These are phyloP conservation scores for Microctonus aethiopoides DNA, from an alignment of 2,888 invertebrate genomes.

Conservation along the genomic window DNA sequence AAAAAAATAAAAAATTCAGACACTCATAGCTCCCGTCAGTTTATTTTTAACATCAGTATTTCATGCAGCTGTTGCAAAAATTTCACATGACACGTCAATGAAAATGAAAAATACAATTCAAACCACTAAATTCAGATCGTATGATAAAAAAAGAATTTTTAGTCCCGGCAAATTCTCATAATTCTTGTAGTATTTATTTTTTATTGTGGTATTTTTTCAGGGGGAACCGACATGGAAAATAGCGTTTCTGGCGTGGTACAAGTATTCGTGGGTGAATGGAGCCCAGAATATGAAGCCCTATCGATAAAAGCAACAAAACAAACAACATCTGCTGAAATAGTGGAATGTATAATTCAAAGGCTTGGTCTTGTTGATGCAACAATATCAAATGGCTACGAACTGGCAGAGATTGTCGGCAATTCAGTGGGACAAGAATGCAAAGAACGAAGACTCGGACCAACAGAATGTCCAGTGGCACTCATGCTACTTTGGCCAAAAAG, in stretches of 20 bases:
- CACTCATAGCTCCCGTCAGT: conserved; percentile 14
- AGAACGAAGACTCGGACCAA: conserved; percentile 85
- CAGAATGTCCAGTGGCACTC: conserved; percentile 84
- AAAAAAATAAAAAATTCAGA: conserved; percentile 15
- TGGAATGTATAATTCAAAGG: conserved; percentile 86
- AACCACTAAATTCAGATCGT: neutral
- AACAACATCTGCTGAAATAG: conserved; percentile 91
- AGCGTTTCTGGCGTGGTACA: conserved; percentile 68
- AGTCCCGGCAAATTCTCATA: neutral
- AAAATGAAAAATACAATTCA: conserved; percentile 22
- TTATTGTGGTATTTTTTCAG: conserved; percentile 20
- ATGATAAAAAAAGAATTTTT: neutral
- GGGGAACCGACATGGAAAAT: conserved; percentile 61
- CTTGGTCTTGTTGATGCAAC: conserved; percentile 72
- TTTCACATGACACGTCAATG: conserved; percentile 31
- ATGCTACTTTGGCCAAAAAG: conserved; percentile 86
- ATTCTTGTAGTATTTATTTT: conserved; percentile 2
- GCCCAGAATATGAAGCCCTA: conserved; percentile 88
- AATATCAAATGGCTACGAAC: conserved; percentile 75
- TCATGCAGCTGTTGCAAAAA: conserved; percentile 30
- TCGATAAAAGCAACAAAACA: conserved; percentile 92
- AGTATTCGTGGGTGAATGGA: conserved; percentile 90
- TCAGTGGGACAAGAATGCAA: conserved; percentile 91
- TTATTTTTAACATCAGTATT: conserved; percentile 36
- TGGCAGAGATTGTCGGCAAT: conserved; percentile 89